These are phyloP conservation scores for Platycercus adscitus DNA, from an alignment of 2,113 vertebrate genomes.

Conservation along the genomic window DNA sequence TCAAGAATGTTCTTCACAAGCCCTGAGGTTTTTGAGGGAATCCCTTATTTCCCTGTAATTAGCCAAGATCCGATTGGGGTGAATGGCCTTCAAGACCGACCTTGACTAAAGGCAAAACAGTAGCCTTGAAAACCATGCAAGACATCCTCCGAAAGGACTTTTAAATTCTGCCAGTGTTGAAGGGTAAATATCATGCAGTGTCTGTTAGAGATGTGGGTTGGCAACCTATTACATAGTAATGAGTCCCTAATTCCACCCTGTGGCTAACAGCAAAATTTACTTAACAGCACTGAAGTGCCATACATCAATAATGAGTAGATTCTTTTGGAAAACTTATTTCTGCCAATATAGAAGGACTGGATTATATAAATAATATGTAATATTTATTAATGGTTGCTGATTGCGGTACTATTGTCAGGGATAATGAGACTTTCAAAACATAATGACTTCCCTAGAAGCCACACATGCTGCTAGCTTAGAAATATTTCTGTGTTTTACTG, in stretches of 20 bases:
- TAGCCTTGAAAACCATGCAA: background rate
- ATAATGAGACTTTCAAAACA: background rate
- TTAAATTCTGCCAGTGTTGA: too few relatives aligned
- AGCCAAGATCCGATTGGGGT: background rate
- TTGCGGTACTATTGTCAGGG: background rate
- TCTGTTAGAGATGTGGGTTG: fast-evolving
- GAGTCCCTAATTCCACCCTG: background rate
- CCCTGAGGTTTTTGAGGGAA: background rate
- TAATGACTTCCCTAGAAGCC: background rate
- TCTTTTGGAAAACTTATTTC: background rate
- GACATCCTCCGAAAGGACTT: background rate
- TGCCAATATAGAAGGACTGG: background rate
- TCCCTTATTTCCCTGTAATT: too few relatives aligned
- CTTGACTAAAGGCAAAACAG: background rate
- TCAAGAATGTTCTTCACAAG: background rate
- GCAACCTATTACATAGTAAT: fast-evolving
- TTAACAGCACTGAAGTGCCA: too few relatives aligned
- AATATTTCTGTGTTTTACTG: background rate
- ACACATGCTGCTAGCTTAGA: background rate
- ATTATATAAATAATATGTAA: background rate
- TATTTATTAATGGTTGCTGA: background rate
- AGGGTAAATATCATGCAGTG: fast-evolving
- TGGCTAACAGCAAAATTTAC: background rate
- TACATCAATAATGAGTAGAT: background rate
- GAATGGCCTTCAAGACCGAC: background rate